phyloP scores from a whole-genome alignment of 1,140 invertebrate species.

The Saxidomus purpurata region DNA sequence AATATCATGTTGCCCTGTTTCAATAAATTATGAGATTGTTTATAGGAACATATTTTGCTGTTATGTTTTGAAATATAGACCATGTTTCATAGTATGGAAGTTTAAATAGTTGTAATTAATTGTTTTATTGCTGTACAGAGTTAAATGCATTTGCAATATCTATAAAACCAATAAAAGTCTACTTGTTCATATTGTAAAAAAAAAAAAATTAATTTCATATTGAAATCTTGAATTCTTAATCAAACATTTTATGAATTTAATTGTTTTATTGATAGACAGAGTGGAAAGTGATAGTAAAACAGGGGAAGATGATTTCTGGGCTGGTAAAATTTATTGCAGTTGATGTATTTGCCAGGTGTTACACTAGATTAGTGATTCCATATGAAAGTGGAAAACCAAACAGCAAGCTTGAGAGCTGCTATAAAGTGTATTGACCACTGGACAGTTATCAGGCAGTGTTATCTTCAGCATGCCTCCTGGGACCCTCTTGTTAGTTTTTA shows the following conservation, averaged over 20 bases:
- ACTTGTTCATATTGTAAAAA: not conserved
- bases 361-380: constrained; percentile 21
- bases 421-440: constrained; percentile 48
- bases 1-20: not conserved
- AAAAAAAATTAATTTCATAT: not conserved
- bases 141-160: not conserved
- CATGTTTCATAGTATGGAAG: not conserved
- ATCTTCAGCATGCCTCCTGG: constrained; percentile 18
- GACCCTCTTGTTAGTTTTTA: constrained; percentile 35
- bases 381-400: constrained; percentile 22
- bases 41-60: not conserved
- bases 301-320: not conserved
- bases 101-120: constrained; percentile 20
- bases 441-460: not conserved
- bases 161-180: not conserved
- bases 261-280: constrained; percentile 15
- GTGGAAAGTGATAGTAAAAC: not conserved
- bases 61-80: not conserved
- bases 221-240: not conserved
- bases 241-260: constrained; percentile 13
- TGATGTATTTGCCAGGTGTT: constrained; percentile 34
- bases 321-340: not conserved
- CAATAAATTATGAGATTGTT: constrained; percentile 8
- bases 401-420: not conserved
- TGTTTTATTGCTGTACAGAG: not conserved